Conservation (phyloP, 1,140 invertebrate species). For the Diprion similis region DNA sequence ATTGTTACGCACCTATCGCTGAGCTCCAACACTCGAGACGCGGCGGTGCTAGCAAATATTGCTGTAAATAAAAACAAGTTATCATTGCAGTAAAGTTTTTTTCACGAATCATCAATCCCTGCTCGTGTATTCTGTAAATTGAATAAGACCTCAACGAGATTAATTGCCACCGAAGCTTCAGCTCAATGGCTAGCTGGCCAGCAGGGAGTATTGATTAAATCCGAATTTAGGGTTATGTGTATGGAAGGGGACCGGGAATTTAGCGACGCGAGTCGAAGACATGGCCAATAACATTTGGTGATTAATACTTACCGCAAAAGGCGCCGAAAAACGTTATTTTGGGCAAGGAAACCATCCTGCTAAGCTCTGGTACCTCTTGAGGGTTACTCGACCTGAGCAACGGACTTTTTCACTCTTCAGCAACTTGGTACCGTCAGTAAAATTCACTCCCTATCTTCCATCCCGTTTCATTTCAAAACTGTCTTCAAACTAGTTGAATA, state of each 20-base stretch:
- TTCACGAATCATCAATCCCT: constrained; percentile 8
- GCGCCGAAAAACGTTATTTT: constrained; percentile 38
- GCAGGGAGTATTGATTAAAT: constrained; percentile 37
- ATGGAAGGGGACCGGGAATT: neutral
- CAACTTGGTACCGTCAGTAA: too few relatives aligned
- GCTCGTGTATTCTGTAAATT: too few relatives aligned
- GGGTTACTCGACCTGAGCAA: too few relatives aligned
- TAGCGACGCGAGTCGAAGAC: neutral
- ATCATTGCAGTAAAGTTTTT: constrained; percentile 14
- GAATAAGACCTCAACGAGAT: constrained; percentile 20
- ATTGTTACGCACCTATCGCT: constrained; percentile 48
- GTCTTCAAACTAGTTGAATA: too few relatives aligned
- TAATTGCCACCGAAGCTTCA: constrained; percentile 24
- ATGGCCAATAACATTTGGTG: neutral
- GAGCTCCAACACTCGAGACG: constrained; percentile 54
- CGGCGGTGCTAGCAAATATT: constrained; percentile 44
- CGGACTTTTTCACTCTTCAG: too few relatives aligned
- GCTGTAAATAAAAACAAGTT: constrained; percentile 43
- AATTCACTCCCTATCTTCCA: too few relatives aligned
- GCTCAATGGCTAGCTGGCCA: constrained; percentile 13
- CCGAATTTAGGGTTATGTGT: constrained; percentile 40
- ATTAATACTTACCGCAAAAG: constrained; percentile 39
- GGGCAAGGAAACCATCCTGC: constrained; percentile 42
- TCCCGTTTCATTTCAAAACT: too few relatives aligned
- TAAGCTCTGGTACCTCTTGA: too few relatives aligned